phyloP scores from a whole-genome alignment of 35 echinoderm and acorn worm species.

The Patiria miniata region DNA sequence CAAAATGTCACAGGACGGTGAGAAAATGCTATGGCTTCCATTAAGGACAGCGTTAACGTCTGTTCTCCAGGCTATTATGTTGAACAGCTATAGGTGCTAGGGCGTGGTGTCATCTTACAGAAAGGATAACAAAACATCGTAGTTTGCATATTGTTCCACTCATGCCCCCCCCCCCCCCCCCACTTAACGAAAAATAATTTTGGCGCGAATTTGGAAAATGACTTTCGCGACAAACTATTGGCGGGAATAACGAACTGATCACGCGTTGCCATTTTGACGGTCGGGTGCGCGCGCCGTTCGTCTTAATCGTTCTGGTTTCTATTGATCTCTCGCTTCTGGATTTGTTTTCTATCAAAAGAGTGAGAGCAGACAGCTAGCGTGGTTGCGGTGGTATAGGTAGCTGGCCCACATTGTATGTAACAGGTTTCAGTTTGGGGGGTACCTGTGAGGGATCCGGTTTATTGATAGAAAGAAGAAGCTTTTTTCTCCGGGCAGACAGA shows the following conservation, averaged over 20 bases:
- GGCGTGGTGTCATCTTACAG: background rate
- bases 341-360: conserved; percentile 10
- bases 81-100: background rate
- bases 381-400: conserved; percentile 18
- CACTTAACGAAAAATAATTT: background rate
- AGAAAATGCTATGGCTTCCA: background rate
- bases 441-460: background rate
- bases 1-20: conserved; percentile 33
- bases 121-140: background rate
- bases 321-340: conserved; percentile 5
- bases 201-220: background rate
- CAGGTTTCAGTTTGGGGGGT: background rate
- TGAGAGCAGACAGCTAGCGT: conserved; percentile 9
- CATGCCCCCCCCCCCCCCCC: no score
- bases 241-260: background rate
- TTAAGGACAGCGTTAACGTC: background rate
- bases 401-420: conserved; percentile 13
- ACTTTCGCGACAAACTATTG: background rate
- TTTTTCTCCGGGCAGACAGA: conserved; percentile 30
- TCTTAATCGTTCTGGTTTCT: conserved; percentile 15
- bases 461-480: conserved; percentile 17
- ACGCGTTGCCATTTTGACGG: background rate
- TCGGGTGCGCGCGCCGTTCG: background rate
- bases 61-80: conserved; percentile 6
- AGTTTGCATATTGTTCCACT: background rate